phyloP scores from a whole-genome alignment of 2,797 vertebrate genomes.

The Esox masquinongy region DNA sequence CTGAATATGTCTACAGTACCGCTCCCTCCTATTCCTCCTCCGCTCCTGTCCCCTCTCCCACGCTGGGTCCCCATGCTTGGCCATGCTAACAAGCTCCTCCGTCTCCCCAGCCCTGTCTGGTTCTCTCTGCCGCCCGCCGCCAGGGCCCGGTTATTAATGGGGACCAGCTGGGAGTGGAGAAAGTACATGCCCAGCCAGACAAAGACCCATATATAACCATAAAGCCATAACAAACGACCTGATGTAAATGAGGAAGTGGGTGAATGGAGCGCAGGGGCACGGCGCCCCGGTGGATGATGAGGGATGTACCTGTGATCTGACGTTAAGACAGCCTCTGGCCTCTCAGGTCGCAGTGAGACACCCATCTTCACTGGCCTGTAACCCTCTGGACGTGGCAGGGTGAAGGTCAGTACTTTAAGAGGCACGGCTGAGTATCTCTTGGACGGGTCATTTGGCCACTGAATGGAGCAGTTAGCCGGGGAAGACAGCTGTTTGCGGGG shows the following conservation, averaged over 20 bases:
- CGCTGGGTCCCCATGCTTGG: conserved; percentile 62
- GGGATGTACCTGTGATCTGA: conserved; percentile 45
- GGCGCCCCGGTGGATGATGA: conserved; percentile 28
- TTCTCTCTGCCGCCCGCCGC: conserved; percentile 65
- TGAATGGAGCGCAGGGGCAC: conserved; percentile 58
- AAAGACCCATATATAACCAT: conserved; percentile 85
- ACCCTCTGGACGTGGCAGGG: conserved; percentile 37
- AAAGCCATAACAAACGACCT: conserved; percentile 82
- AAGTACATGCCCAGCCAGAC: conserved; percentile 81
- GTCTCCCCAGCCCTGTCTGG: conserved; percentile 55
- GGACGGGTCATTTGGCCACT: conserved; percentile 55
- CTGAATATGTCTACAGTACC: conserved; percentile 16
- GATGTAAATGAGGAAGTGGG: conserved; percentile 77
- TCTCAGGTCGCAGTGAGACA: conserved; percentile 54
- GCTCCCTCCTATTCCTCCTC: conserved; percentile 44
- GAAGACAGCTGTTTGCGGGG: conserved; percentile 50
- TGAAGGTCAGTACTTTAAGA: conserved; percentile 62
- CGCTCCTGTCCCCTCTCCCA: conserved; percentile 57
- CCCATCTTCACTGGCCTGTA: conserved; percentile 51
- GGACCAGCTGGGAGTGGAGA: conserved; percentile 81
- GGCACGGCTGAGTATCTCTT: conserved; percentile 48
- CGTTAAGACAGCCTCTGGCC: conserved; percentile 54
- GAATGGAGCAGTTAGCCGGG: conserved; percentile 63
- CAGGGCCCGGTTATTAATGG: conserved; percentile 79
- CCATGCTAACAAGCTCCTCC: conserved; percentile 76